Evolutionary conservation across 2,797 vertebrate species (phyloP), one percentile per base, ranked within the genome.

Genomic region (Epinephelus malabaricus): DNA sequence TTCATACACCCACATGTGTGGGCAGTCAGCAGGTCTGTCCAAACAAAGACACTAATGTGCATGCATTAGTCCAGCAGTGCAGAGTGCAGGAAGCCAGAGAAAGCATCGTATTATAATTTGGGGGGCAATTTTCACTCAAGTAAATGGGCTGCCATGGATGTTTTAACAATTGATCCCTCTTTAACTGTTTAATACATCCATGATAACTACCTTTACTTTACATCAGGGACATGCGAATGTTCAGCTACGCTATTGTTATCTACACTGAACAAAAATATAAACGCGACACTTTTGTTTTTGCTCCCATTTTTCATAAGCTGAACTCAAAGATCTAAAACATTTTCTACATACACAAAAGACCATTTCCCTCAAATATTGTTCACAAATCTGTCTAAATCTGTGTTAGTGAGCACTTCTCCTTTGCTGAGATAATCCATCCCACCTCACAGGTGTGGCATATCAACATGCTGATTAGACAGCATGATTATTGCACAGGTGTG

Each of bases 21-120:
- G 49, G 56, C 64, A 66, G 59, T 34, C 7, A 6, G 19, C 56
- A 50, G 18, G 18, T 69, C 64, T 2, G 0, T 60, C 30, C 25
- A 69, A 71, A 76, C 65, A 69, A 21, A 75, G 74, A 62, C 73
- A 47, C 14, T 65, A 77, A 76, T 77, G 60, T 69, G 53, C 30
- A 27, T 30, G 21, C 65, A 82, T 67, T 54, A 67, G 45, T 49
- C 17, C 25, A 30, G 50, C 49, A 54, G 50, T 18, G 49, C 34
- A 66, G n/a, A 66, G 30, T 40, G 2, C 50, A 86, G 46, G 51
- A 68, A 40, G 58, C 50, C n/a, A 23, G 9, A 17, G 19, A 34
- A 49, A 51, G 21, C 23, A 58, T 69, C 38, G 68, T 34, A 34
- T 3, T 43, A 50, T 62, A 46, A 63, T 30, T 23, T 18, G 1